Base-by-base conservation (phyloP, 2,113 vertebrate species). In the Serilophus lunatus region DNA sequence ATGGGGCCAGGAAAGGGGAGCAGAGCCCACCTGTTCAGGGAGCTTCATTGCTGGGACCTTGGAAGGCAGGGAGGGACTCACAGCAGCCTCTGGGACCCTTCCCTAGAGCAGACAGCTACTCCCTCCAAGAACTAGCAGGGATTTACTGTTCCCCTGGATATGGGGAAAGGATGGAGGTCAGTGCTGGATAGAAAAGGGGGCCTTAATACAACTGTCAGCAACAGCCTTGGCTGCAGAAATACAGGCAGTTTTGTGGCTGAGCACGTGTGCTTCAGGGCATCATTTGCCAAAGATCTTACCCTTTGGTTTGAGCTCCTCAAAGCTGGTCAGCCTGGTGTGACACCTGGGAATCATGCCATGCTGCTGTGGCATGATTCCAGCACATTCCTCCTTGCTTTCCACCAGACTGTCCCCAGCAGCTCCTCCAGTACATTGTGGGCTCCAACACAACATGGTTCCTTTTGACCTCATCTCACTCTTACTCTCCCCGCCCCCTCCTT, bases 381-480 rank as follows among this genome's bases (percentile, higher is more conserved):
- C 87, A 80, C n/a, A 6, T 89, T 90, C 95, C 92, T 96, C 95
- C 92, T 80, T 75, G 90, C 91, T 91, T 86, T 90, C 86, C 82
- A 90, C 53, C 6, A 4, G 61, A 51, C 76, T 71, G 75, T 86
- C 47, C 83, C 85, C 81, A 82, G 75, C 89, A 86, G 80, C 80
- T 93, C 79, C 92, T 94, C 82, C 91, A 82, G 53, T 79, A 94
- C 92, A 93, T 26, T 72, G 86, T 93, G 88, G 94, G 95, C 94
- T 95, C 92, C 72, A 77, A 97, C 94, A 93, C 70, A 90, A 88
- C 90, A 63, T 57, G 76, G 88, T 96, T 97, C 90, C 94, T 96
- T 94, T 93, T 86, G 93, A 96, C 95, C 91, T 95, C 97, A 91
- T 96, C 95, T 95, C 91, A 81, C 77, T 92, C 57, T 90, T 82